Evolutionary conservation across 2,888 invertebrate species (phyloP), one percentile per base, ranked within the genome.

Genomic region (Halictus quadricinctus): DNA sequence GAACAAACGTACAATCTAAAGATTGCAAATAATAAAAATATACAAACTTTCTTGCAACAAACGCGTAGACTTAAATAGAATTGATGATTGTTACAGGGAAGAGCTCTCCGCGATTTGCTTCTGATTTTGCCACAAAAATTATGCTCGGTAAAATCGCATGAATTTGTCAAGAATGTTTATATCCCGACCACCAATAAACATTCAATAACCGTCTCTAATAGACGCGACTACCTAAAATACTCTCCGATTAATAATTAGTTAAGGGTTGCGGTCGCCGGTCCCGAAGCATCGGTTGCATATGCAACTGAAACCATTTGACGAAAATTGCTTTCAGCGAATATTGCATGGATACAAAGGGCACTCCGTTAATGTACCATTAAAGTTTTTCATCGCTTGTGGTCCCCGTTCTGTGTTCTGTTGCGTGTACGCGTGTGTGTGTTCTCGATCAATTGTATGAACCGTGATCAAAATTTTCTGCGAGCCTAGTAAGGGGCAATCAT

Each of bases 321-420:
- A 72, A 48, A 25, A 72, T 48, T 46, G 46, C 46, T 69, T 41
- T 41, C 41, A 72, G 50, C 72, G 29, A 72, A 48, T 29, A 72
- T 72, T 46, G 25, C 46, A 72, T 7, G 10, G 46, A 13, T 15
- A 72, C 70, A 70, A 43, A 46, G 70, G 43, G 25, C 46, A 12
- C 41, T 5, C 7, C 43, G 13, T n/a, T 43, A 70, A 13, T 25
- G 70, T n/a, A 1, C 70, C 43, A 70, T 70, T 70, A 46, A 43
- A 43, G 6, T 70, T 46, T 70, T 70, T 46, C n/a, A 46, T 46
- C 46, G 70, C n/a, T n/a, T n/a, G 70, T 46, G 70, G 43, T 70
- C 43, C 70, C 25, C 12, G 21, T 0, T 21, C 1, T 21, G 21
- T 8, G 7, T 15, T 15, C 48, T 36, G 36, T 36, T 2, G 4